These are phyloP conservation scores for Alces alces DNA, from an alignment of 2,113 vertebrate species.

Conservation along the genomic window DNA sequence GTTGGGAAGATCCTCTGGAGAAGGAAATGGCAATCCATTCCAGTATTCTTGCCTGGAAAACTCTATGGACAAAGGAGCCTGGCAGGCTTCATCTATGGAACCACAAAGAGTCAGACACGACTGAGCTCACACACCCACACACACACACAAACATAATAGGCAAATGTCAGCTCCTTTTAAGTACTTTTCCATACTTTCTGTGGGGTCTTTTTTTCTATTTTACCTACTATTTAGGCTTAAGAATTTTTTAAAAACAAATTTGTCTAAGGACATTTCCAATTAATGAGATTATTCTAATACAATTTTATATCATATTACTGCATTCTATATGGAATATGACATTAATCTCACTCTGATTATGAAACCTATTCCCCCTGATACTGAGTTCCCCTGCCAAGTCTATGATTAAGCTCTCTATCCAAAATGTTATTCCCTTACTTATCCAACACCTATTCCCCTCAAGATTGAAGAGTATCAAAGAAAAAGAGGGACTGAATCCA, in stretches of 20 bases:
- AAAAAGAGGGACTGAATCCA: not conserved
- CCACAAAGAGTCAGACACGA: not conserved
- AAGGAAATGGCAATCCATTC: not conserved
- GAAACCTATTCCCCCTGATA: not conserved
- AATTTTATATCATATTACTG: not conserved
- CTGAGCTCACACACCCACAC: not conserved
- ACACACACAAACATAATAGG: not conserved
- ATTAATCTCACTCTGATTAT: not conserved
- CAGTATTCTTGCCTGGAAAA: not conserved
- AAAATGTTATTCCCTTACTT: not conserved
- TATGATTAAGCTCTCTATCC: not conserved
- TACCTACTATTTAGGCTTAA: not conserved
- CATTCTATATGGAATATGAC: not conserved
- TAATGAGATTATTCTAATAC: not conserved
- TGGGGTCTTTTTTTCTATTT: not conserved
- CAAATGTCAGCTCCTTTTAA: not conserved
- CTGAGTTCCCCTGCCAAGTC: not conserved
- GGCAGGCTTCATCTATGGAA: not conserved
- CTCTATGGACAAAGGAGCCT: not conserved
- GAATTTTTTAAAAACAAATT: not conserved
- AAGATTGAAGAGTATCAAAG: not conserved
- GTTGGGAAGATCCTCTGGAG: not conserved
- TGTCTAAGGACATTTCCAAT: not conserved
- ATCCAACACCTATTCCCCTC: not conserved
- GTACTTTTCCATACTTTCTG: not conserved